Evolutionary conservation across 1,140 invertebrate genomes (phyloP), one percentile per base, ranked within the genome.

Genomic region (Zaprionus ornatus): DNA sequence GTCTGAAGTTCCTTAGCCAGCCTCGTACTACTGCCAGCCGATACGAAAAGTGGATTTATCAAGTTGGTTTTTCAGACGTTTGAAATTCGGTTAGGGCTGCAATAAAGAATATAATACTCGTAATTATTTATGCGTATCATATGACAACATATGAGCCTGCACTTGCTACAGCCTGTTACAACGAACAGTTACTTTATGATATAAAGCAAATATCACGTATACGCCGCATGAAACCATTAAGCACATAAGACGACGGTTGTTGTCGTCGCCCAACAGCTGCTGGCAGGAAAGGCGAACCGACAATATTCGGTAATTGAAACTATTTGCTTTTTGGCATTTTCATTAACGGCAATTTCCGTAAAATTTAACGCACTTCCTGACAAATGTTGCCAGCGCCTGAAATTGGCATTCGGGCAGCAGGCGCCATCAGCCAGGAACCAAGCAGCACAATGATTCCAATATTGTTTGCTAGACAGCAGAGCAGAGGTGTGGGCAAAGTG

Each of bases 311-410:
- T 88, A 88, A 88, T 88, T 88, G 84, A 88, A 84, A 88, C 84
- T 88, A 88, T 90, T 88, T 84, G 73, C 84, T 79, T 80, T 87
- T 70, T 76, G 84, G 74, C 80, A 79, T 88, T 88, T 86, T 88
- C 80, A 84, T 88, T 76, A 90, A 78, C 68, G 78, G 57, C 74
- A 75, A 84, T 88, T 90, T 84, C 83, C 84, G 74, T 88, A 57
- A 87, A 88, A 80, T 80, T 88, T 83, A 80, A 84, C 85, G 84
- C 71, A 88, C 84, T 87, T 87, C 54, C 71, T 45, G 50, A 69
- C 84, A 87, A 87, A 80, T 87, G 84, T 71, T 80, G 80, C 84
- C 82, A 79, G 15, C 63, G 48, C 19, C 63, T 75, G 79, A 35
- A 67, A 75, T 57, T 72, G 67, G 57, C 73, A 77, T 52, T 23